Base-by-base conservation (phyloP, 2,113 vertebrate species). In the Apteryx owenii region DNA sequence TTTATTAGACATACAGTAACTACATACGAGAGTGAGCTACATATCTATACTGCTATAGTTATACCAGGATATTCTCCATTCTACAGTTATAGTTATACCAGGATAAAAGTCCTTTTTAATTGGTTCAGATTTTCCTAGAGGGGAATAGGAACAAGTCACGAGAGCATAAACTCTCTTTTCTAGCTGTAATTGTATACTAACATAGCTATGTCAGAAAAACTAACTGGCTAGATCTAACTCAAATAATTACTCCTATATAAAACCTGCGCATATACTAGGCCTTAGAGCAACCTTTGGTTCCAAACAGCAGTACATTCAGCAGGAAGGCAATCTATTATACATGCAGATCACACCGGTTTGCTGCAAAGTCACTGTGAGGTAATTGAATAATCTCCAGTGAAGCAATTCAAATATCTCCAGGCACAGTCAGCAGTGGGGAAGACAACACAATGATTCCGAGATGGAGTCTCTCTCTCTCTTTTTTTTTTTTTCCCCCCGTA, bases 361-460 rank as follows among this genome's bases (percentile, higher is more conserved):
- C 73, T 69, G 86, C 17, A 10, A 50, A 89, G 86, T 89, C 95
- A 89, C 5, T 2, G 66, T 95, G 91, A 93, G 36, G 89, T 88
- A 95, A 89, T 1, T 77, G 88, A 96, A 93, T 85, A 82, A 96
- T 25, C 79, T 82, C 77, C 56, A 88, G 28, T 72, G 83, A 97
- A 96, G 94, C 75, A 96, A 96, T 77, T 87, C 79, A 85, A 82
- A 96, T 93, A 90, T 92, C 82, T 92, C 81, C 36, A 88, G 70
- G 92, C 88, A 76, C 1, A 95, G 82, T 78, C 78, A 89, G 26
- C 51, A 72, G 77, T 13, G 10, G 5, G 61, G 46, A 88, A 72
- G 73, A 97, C 91, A 97, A 92, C 86, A 91, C 12, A 80, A 80
- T 70, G 40, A 58, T 70, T 87, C 78, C 76, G 70, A 87, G 66